Evolutionary conservation across 2,888 invertebrate genomes (phyloP).

Genomic region (Lamproptera curius): DNA sequence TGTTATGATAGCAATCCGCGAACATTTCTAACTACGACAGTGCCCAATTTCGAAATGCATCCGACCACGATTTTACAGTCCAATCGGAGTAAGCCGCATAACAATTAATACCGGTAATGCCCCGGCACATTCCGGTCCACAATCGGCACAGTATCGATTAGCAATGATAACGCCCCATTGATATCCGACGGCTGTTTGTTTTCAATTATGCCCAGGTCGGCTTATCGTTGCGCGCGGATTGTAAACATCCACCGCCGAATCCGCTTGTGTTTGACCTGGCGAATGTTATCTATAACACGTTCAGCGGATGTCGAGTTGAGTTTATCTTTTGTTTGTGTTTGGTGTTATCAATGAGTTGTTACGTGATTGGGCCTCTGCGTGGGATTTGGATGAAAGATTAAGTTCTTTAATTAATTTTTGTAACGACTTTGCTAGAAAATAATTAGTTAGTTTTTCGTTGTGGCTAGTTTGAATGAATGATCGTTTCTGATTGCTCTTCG

Average conservation of each 20-base stretch:
- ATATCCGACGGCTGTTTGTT: slow-evolving; percentile 9
- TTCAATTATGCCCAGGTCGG: slow-evolving; percentile 7
- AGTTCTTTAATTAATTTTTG: no score
- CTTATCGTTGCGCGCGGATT: slow-evolving; percentile 10
- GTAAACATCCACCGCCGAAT: slow-evolving; percentile 9
- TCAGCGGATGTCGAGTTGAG: background rate
- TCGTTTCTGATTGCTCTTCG: no score
- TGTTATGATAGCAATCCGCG: no score
- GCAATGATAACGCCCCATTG: background rate
- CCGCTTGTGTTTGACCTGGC: slow-evolving; percentile 6
- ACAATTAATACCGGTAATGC: background rate
- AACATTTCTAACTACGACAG: no score
- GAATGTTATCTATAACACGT: background rate
- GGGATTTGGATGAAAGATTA: no score
- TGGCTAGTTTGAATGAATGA: no score
- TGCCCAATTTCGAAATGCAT: no score
- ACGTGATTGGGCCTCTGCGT: no score
- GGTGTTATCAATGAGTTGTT: no score
- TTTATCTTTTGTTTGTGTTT: background rate
- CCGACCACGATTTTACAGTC: no score
- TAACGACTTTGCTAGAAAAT: no score
- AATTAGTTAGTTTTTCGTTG: no score
- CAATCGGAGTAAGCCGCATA: background rate
- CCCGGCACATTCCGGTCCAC: background rate
- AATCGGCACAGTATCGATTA: background rate